Conservation (phyloP, 2,797 vertebrate genomes). For the Catamblyrhynchus diadema region DNA sequence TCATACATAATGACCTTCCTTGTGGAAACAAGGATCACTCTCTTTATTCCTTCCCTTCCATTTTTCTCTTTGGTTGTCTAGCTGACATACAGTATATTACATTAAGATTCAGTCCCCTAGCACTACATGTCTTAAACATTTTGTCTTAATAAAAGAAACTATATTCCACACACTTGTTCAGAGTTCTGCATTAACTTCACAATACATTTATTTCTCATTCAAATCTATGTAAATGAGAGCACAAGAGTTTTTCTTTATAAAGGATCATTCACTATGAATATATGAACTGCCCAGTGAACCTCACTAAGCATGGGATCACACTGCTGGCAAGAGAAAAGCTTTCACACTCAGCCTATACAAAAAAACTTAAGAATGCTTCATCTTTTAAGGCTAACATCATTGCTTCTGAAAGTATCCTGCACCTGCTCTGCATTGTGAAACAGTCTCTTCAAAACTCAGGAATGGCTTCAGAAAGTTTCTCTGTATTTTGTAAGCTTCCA, state of each 20-base stretch:
- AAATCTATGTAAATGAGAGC: neutral
- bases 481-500: neutral
- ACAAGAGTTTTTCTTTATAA: neutral
- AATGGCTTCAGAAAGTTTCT: neutral
- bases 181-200: neutral
- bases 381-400: neutral
- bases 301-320: neutral
- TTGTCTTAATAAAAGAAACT: neutral
- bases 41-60: neutral
- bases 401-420: neutral
- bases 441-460: neutral
- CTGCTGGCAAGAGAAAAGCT: neutral
- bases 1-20: neutral
- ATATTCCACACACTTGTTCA: neutral
- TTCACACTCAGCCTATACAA: neutral
- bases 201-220: neutral
- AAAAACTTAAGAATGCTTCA: neutral
- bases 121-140: neutral
- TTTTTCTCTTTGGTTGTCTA: neutral
- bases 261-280: neutral
- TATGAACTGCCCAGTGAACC: neutral
- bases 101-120: neutral
- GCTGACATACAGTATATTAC: neutral
- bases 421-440: neutral
- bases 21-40: neutral